Percentiles rank a stretch among this genome's conserved stretches.
Conservation (phyloP, 1,140 invertebrate species). For the Zaprionus kolodkinae region DNA sequence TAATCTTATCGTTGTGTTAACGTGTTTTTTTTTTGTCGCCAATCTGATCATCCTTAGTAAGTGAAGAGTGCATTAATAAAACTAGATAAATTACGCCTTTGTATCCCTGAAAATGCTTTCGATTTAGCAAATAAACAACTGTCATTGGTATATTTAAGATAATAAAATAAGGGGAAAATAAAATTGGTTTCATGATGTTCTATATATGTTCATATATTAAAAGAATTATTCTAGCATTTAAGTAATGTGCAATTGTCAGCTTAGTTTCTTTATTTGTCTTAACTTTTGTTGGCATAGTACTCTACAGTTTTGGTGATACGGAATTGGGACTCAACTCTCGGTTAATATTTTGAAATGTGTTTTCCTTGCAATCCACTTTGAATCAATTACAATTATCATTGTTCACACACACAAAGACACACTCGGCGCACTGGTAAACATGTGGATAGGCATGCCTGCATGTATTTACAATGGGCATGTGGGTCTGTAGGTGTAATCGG, state of each 20-base stretch:
- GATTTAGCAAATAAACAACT: background rate
- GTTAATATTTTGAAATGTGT: conserved; percentile 11
- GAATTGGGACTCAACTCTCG: conserved; percentile 11
- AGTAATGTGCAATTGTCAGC: conserved; percentile 6
- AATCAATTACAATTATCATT: conserved; percentile 35
- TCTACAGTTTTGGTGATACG: conserved; percentile 10
- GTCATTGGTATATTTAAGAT: background rate
- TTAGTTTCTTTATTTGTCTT: background rate
- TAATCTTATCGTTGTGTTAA: conserved; percentile 30
- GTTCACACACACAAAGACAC: conserved; percentile 3
- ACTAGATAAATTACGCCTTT: conserved; percentile 18
- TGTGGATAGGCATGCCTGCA: background rate
- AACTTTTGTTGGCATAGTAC: conserved; percentile 2
- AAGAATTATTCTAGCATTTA: conserved; percentile 1
- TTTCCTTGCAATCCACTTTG: conserved; percentile 3
- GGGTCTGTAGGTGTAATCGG: conserved; percentile 59
- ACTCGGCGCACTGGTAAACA: background rate
- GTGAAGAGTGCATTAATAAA: conserved; percentile 23
- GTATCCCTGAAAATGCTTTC: background rate
- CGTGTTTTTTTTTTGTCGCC: background rate
- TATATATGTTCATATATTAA: background rate
- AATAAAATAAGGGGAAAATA: conserved; percentile 2
- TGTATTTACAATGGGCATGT: conserved; percentile 45
- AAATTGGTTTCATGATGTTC: conserved; percentile 1
- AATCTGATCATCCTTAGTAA: conserved; percentile 19